These are phyloP conservation scores for Allolobophora icterica DNA, from an alignment of 2,888 invertebrate species.

Conservation along the genomic window DNA sequence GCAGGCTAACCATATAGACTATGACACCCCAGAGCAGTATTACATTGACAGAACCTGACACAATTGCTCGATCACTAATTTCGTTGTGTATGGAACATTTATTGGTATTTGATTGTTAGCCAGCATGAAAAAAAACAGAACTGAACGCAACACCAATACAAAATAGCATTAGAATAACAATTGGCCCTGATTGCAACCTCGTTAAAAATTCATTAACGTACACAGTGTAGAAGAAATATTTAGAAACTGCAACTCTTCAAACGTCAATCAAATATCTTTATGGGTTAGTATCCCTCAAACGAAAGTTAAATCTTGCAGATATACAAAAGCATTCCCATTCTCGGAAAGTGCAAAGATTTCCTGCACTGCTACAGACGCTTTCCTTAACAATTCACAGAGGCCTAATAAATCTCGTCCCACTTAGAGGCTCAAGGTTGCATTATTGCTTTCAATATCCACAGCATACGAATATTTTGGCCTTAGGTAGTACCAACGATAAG, in stretches of 20 bases:
- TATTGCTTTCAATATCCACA: not conserved
- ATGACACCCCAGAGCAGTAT: not conserved
- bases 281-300: not conserved
- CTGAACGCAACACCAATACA: not conserved
- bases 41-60: not conserved
- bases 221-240: not conserved
- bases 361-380: not conserved
- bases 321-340: not conserved
- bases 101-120: not conserved
- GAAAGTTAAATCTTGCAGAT: not conserved
- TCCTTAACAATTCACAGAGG: not conserved
- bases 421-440: not conserved
- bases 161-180: constrained; percentile 17
- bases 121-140: not conserved
- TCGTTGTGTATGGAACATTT: not conserved
- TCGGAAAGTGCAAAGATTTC: not conserved
- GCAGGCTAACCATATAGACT: no score
- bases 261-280: not conserved
- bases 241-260: not conserved
- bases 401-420: not conserved
- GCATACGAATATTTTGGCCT: not conserved
- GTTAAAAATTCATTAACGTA: not conserved
- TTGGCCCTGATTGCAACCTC: constrained; percentile 5
- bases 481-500: not conserved
- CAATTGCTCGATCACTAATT: not conserved